phyloP scores from a whole-genome alignment of 2,797 vertebrate species.

The Sebastes cheni region DNA sequence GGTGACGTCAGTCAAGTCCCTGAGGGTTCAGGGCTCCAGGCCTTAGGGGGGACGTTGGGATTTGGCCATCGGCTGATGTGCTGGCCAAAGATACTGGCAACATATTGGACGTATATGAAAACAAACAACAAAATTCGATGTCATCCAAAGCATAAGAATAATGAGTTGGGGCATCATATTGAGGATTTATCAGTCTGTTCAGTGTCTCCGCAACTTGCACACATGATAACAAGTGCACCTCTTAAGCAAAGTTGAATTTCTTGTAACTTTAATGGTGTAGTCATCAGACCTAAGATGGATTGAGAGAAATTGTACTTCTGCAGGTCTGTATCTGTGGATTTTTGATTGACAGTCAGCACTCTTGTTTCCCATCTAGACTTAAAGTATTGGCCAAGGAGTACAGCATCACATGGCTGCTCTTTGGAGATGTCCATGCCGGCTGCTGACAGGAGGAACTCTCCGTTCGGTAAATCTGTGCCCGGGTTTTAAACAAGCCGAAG shows the following conservation, averaged over 20 bases:
- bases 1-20: no score
- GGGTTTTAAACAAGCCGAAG: conserved; percentile 90
- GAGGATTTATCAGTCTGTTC: background rate
- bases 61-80: background rate
- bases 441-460: conserved; percentile 91
- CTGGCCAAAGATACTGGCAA: background rate
- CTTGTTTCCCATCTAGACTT: conserved; percentile 55
- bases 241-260: background rate
- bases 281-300: background rate
- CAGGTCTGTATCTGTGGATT: background rate
- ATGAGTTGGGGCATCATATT: background rate
- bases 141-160: background rate
- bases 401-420: conserved; percentile 78
- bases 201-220: background rate
- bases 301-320: background rate
- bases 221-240: background rate
- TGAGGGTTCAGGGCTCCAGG: no score
- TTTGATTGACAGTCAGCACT: conserved; percentile 41
- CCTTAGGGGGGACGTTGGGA: no score
- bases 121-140: background rate
- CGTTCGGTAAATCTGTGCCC: conserved; percentile 92
- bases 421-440: conserved; percentile 81
- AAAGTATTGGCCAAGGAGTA: conserved; percentile 82
- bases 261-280: background rate
- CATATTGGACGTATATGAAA: background rate